A percentile compares a stretch with the other conserved stretches of the same genome.
Conservation (phyloP, 2,888 invertebrate species). For the Stenolophus ochropezus region DNA sequence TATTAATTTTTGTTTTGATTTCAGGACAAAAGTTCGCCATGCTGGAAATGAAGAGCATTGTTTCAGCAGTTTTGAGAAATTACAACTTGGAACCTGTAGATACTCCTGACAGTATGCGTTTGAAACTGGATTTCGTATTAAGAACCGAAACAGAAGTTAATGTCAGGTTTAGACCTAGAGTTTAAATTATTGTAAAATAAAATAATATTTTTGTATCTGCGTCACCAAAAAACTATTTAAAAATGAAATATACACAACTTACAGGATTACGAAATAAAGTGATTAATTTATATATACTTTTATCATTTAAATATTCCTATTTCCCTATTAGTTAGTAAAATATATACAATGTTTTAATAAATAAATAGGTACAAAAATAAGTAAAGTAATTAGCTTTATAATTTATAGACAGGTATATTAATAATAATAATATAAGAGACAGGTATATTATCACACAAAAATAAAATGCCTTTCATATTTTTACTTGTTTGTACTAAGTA, state of each 20-base stretch:
- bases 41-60: conserved; percentile 22
- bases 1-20: background rate
- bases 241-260: background rate
- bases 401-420: no score
- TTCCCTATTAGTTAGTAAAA: no score
- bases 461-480: no score
- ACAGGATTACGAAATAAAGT: background rate
- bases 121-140: conserved; percentile 25
- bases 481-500: no score
- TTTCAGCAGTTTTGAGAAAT: conserved; percentile 32
- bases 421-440: no score
- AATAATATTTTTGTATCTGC: background rate
- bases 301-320: no score
- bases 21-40: conserved; percentile 40
- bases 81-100: conserved; percentile 12
- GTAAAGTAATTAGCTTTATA: no score
- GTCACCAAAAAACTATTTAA: background rate
- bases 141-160: conserved; percentile 4
- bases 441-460: no score
- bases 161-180: conserved; percentile 60
- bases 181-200: background rate
- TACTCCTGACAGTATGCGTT: background rate
- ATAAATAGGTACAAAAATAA: no score
- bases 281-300: no score
- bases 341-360: no score